Base-by-base conservation (phyloP, 1,140 invertebrate species). In the Whitmania pigra region DNA sequence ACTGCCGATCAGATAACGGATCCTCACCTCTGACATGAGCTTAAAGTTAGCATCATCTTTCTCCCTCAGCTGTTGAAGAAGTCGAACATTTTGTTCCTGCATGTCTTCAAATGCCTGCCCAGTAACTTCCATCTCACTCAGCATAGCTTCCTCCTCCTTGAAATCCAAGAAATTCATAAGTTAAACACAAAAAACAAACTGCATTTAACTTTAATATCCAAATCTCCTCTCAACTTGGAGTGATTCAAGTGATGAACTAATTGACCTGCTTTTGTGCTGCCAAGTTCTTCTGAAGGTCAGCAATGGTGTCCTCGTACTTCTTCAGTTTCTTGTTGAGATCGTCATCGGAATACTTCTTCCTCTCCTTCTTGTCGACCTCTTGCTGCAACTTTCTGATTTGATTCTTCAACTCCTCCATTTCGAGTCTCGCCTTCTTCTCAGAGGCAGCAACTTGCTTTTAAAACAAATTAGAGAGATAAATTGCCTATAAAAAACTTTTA, bases 31-130 rank as follows among this genome's bases (percentile, higher is more conserved):
- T 0, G 93, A 94, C 94, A 99, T 98, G 0, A 99, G 87, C 83
- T 99, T 99, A 78, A 99, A 97, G 83, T 99, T 99, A 4, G 95
- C 94, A 80, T 99, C 95, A 81, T 99, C 96, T 78, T 98, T 99
- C 80, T 99, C 95, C 4, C 93, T 84, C 22, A 99, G 83, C 81
- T 98, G 94, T 77, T 97, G 93, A 69, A 99, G 91, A 17, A 99
- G 85, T 40, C 95, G 84, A 0, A 92, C 92, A 84, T 99, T 99
- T 82, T 98, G 94, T 79, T 98, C 94, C 82, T 98, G 94, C 93
- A 98, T 97, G 78, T 98, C 94, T 83, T 99, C 95, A 80, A 97
- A 98, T 0, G 96, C 96, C 83, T 97, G 94, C 0, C 95, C 95
- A 0, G 94, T 99, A 0, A 97, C 93, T 82, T 99, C 97, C 92